These are phyloP conservation scores for Cherax quadricarinatus DNA, from an alignment of 1,140 invertebrate species.

Conservation along the genomic window DNA sequence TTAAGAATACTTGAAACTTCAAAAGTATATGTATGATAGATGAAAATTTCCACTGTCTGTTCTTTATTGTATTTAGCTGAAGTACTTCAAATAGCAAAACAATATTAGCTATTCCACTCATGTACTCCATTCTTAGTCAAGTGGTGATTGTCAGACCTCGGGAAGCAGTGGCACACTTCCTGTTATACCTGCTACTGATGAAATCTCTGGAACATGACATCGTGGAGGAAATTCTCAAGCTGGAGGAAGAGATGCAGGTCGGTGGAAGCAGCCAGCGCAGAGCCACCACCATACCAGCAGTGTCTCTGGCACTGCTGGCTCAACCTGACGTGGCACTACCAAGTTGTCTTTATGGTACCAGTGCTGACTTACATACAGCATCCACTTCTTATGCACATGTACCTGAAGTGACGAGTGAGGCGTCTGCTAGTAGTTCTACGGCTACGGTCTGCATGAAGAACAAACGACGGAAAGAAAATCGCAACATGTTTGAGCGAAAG, in stretches of 20 bases:
- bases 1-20: not conserved
- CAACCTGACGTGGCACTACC: not conserved
- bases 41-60: not conserved
- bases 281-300: too few species aligned
- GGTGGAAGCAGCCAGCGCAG: too few species aligned
- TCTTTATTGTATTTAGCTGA: not conserved
- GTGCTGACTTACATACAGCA: not conserved
- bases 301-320: not conserved
- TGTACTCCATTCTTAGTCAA: not conserved
- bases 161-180: not conserved
- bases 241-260: conserved; percentile 24
- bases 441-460: not conserved
- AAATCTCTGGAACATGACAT: conserved; percentile 2
- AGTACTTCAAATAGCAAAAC: not conserved
- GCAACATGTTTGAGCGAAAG: conserved; percentile 27
- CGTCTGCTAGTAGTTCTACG: not conserved
- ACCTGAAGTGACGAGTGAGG: not conserved
- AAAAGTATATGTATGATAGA: not conserved
- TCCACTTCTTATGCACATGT: conserved; percentile 5
- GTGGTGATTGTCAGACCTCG: not conserved
- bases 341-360: too few species aligned
- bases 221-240: conserved; percentile 20
- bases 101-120: not conserved
- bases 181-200: not conserved
- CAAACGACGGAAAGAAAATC: conserved; percentile 13